A percentile compares a stretch with the other conserved stretches of the same genome.
Conservation (phyloP, 2,888 invertebrate genomes). For the Dolichomitus sp. region DNA sequence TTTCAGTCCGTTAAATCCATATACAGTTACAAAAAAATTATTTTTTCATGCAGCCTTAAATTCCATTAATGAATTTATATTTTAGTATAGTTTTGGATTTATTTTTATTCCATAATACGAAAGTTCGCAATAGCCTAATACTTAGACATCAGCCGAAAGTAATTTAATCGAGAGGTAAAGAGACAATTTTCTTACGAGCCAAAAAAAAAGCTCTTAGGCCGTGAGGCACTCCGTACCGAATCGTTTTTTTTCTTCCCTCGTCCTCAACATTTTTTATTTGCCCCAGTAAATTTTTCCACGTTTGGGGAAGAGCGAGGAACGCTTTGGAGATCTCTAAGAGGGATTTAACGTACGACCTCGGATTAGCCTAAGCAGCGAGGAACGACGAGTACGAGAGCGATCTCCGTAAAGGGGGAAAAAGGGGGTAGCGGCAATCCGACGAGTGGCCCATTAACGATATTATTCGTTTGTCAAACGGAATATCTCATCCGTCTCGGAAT, state of each 20-base stretch:
- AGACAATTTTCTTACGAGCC: constrained; percentile 49
- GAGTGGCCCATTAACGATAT: constrained; percentile 62
- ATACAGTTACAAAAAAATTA: no score
- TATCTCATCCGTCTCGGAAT: constrained; percentile 28
- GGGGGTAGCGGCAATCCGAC: constrained; percentile 34
- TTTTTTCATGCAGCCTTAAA: no score
- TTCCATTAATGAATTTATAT: no score
- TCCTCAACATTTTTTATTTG: constrained; percentile 28
- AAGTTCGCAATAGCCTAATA: background rate
- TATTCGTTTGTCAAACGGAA: constrained; percentile 52
- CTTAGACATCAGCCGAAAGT: constrained; percentile 14
- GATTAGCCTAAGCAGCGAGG: constrained; percentile 46
- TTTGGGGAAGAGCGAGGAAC: background rate
- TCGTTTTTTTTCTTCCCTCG: background rate
- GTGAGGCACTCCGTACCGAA: background rate
- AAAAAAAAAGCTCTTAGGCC: background rate
- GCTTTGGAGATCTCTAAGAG: constrained; percentile 16
- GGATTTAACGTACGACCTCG: constrained; percentile 47
- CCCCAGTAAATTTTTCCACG: constrained; percentile 16
- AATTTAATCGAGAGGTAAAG: constrained; percentile 26
- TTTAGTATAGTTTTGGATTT: background rate
- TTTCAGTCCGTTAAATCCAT: no score
- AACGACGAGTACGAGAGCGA: background rate
- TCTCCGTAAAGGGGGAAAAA: background rate
- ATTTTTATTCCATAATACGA: background rate